Percentiles rank a stretch among this genome's conserved stretches.
These are phyloP conservation scores for Atta texana DNA, from an alignment of 1,140 invertebrate genomes.

Conservation along the genomic window DNA sequence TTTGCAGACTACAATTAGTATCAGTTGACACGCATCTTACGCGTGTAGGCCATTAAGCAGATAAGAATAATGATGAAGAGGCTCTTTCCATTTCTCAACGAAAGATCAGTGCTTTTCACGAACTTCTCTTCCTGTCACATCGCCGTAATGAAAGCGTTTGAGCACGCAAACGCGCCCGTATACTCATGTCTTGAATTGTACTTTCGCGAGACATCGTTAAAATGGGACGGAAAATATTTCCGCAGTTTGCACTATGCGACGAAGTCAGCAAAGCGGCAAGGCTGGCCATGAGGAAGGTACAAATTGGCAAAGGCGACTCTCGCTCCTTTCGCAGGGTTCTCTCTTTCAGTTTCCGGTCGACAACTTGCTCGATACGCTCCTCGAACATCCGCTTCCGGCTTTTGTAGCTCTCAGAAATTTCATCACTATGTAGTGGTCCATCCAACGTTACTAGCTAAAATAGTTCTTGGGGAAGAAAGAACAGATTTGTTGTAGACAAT, in stretches of 20 bases:
- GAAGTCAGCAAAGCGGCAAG: background rate
- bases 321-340: conserved; percentile 1
- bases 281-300: background rate
- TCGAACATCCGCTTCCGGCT: conserved; percentile 27
- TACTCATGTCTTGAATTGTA: conserved; percentile 9
- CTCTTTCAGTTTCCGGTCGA: conserved; percentile 6
- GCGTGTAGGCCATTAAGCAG: background rate
- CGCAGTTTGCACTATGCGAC: background rate
- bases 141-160: conserved; percentile 1
- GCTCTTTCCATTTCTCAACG: conserved; percentile 33
- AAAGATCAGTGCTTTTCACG: conserved; percentile 44
- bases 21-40: conserved; percentile 37
- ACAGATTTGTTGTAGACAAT: background rate
- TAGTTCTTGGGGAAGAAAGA: background rate
- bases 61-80: conserved; percentile 27
- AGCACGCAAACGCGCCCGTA: conserved; percentile 4
- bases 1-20: conserved; percentile 22
- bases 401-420: background rate
- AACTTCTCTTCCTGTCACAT: conserved; percentile 32
- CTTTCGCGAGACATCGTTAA: conserved; percentile 54
- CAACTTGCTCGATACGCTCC: conserved; percentile 24
- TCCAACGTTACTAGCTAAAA: background rate
- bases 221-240: conserved; percentile 56
- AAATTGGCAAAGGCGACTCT: conserved; percentile 17
- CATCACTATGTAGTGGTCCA: background rate